Conservation (phyloP, 2,888 invertebrate genomes). For the Dicyrtoma fusca region DNA sequence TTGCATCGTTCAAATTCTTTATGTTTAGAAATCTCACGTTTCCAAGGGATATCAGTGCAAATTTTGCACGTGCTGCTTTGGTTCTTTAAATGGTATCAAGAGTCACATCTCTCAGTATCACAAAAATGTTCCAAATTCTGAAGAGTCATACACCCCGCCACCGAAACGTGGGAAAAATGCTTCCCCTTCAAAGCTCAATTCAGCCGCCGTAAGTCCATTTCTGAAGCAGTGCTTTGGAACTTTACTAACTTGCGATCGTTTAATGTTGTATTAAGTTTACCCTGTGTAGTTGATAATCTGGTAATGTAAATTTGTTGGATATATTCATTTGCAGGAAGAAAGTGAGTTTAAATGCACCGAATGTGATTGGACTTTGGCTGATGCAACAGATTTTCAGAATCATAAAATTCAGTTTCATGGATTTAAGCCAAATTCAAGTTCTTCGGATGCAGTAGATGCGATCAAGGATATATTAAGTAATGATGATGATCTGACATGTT, state of each 20-base stretch:
- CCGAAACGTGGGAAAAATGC: no score
- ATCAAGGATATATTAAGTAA: background rate
- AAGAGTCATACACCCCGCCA: conserved; percentile 6
- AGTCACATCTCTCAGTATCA: conserved; percentile 17
- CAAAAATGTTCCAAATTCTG: background rate
- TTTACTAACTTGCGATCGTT: no score
- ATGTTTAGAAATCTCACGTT: conserved; percentile 24
- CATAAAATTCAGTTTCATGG: conserved; percentile 36
- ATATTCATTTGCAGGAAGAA: conserved; percentile 15
- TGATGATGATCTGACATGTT: conserved; percentile 26
- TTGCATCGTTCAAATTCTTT: no score
- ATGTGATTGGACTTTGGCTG: conserved; percentile 35
- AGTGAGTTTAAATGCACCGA: conserved; percentile 29
- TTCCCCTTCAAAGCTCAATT: no score
- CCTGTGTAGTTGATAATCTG: no score
- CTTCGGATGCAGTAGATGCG: conserved; percentile 4
- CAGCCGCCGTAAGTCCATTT: no score
- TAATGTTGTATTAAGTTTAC: no score
- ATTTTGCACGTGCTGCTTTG: conserved; percentile 7
- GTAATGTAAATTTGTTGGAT: no score
- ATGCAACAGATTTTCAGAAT: conserved; percentile 35
- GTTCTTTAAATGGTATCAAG: background rate
- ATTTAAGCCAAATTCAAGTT: conserved; percentile 27
- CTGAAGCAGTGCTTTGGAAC: no score
- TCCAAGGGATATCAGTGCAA: conserved; percentile 20